Base-by-base conservation (phyloP, 2,113 vertebrate genomes). In the Bubalus kerabau region DNA sequence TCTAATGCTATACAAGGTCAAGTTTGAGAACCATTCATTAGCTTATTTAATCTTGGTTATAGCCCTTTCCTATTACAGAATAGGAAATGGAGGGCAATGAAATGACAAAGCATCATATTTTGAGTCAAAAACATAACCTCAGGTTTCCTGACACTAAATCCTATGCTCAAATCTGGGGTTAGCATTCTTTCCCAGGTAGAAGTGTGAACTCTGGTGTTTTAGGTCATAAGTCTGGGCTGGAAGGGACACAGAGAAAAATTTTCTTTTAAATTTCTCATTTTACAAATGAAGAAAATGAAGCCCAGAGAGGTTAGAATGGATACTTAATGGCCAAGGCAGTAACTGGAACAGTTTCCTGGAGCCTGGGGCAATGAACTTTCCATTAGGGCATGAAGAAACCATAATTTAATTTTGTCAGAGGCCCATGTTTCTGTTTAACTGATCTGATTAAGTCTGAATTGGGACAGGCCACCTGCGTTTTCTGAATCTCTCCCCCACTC, bases 321-420 rank as follows among this genome's bases (percentile, higher is more conserved):
- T 60, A 30, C 23, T 89, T 89, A 67, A 92, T 71, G 89, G 95
- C 88, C 84, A 52, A 84, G 91, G 46, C 87, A 57, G 48, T 40
- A 94, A 76, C 85, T 90, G 36, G 54, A 90, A 50, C 71, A 30
- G 40, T 52, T 87, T 96, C 48, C 87, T 57, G 32, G 90, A 43
- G 48, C 10, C 90, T 52, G 40, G 26, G 80, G 60, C 95, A 36
- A 43, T 40, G 52, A 85, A 57, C 86, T 90, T 96, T n/a, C 67
- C 85, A 81, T 71, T 36, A 85, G 93, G 81, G 81, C 60, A 67
- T 78, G 81, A 87, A 83, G 32, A 64, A 82, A 50, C 40, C 56
- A 56, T 40, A 78, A 87, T 67, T 94, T 94, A 91, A 82, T 94
- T 97, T 87, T 86, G 67, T 95, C 21, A 28, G 76, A 82, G 91